Evolutionary conservation across 2,113 vertebrate genomes (phyloP).

Genomic region (Corythaeola cristata): DNA sequence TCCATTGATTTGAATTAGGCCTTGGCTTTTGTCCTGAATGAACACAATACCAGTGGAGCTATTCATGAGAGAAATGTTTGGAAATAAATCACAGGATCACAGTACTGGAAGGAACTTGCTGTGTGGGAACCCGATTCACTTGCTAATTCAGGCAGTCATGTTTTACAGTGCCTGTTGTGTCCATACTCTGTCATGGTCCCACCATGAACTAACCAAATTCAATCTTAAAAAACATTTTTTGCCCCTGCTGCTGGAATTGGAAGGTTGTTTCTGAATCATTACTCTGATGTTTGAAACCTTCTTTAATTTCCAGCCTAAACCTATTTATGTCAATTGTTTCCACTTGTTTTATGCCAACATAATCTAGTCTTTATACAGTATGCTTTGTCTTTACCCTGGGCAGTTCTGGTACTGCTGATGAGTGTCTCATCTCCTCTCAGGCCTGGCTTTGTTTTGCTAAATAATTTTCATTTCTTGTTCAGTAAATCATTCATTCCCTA

Average conservation of each 20-base stretch:
- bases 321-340: not conserved
- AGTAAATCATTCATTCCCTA: not conserved
- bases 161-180: not conserved
- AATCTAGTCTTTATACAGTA: not conserved
- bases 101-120: not conserved
- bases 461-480: not conserved
- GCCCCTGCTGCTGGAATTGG: not conserved
- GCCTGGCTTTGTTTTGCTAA: not conserved
- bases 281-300: not conserved
- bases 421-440: not conserved
- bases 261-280: not conserved
- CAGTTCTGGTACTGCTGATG: not conserved
- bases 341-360: not conserved
- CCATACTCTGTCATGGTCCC: not conserved
- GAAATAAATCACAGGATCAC: constrained; percentile 25
- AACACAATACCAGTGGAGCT: constrained; percentile 31
- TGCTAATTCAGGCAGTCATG: constrained; percentile 6
- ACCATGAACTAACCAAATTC: not conserved
- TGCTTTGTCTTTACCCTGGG: not conserved
- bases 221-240: not conserved
- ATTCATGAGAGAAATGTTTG: constrained; percentile 18
- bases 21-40: constrained; percentile 45
- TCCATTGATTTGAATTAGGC: constrained; percentile 26
- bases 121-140: constrained; percentile 5
- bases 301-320: not conserved